Conservation (phyloP, 2,797 vertebrate species). For the Pseudochirops cupreus region DNA sequence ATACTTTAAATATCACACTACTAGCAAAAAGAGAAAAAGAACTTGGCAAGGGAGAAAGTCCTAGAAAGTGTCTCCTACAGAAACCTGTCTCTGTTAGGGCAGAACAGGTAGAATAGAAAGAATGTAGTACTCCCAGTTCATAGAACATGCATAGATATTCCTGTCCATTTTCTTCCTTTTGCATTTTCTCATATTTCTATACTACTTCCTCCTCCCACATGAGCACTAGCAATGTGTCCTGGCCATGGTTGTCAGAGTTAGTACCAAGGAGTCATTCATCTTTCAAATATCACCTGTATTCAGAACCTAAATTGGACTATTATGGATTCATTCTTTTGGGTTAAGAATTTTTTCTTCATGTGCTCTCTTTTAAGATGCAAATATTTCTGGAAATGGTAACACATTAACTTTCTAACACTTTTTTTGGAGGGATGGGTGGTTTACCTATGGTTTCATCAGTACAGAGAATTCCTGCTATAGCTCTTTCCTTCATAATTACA, state of each 20-base stretch:
- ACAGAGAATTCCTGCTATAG: background rate
- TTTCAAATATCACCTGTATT: background rate
- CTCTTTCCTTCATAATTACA: background rate
- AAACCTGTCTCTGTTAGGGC: background rate
- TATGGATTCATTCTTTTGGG: background rate
- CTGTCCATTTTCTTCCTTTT: background rate
- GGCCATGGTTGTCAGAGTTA: background rate
- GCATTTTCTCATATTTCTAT: background rate
- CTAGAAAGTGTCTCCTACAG: slow-evolving; percentile 10
- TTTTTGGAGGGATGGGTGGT: background rate
- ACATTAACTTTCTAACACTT: background rate
- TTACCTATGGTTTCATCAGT: background rate
- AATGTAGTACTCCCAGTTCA: background rate
- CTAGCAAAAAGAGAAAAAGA: slow-evolving; percentile 11
- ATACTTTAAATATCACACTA: background rate
- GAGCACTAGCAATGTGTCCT: background rate
- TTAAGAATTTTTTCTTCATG: background rate
- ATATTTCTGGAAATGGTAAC: background rate
- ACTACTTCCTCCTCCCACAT: background rate
- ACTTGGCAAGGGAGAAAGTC: background rate
- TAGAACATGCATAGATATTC: rapidly evolving
- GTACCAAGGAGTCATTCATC: background rate
- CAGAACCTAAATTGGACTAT: background rate
- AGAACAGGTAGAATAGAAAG: background rate
- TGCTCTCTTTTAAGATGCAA: background rate